Evolutionary conservation across 2,113 vertebrate genomes (phyloP), one percentile per base, ranked within the genome.

Genomic region (Rattus rattus): DNA sequence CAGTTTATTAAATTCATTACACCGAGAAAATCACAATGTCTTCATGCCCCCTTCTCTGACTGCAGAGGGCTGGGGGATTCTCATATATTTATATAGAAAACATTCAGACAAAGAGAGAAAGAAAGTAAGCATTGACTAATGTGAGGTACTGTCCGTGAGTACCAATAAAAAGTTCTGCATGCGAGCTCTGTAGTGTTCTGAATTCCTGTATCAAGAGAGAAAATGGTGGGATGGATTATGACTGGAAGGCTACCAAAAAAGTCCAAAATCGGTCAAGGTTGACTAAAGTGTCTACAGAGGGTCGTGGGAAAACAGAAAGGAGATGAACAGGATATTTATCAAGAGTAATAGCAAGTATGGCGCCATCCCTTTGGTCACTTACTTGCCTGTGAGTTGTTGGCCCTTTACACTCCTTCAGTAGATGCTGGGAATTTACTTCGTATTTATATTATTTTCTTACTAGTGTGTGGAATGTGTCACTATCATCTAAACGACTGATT

Each of bases 341-440:
- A 83, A 90, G 67, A 87, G 16, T 52, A 84, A 19, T 14, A 43
- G 73, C 65, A 97, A 92, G 97, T 0, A 0, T 93, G 92, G 47
- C 49, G 24, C 63, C 65, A 54, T n/a, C 9, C 76, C 10, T 85
- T 9, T 76, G 33, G 65, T 92, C 52, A 84, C 79, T 97, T 63
- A 56, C n/a, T 65, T 11, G 1, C 20, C 47, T 88, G 2, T 69
- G 89, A 22, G 39, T 81, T 47, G 56, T 67, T 52, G 2, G 0
- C 2, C 49, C 67, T 97, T 77, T 28, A 76, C 49, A 75, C 56
- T 49, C 16, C 70, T 93, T 43, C 3, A 39, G 11, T 33, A 88
- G 17, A 95, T 69, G 43, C 75, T 93, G 30, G n/a, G 11, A n/a
- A 73, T 24, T 91, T 65, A 26, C 22, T 47, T 94, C 47, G 12